Evolutionary conservation across 2,888 invertebrate genomes (phyloP).

Genomic region (Malthinus flaveolus): DNA sequence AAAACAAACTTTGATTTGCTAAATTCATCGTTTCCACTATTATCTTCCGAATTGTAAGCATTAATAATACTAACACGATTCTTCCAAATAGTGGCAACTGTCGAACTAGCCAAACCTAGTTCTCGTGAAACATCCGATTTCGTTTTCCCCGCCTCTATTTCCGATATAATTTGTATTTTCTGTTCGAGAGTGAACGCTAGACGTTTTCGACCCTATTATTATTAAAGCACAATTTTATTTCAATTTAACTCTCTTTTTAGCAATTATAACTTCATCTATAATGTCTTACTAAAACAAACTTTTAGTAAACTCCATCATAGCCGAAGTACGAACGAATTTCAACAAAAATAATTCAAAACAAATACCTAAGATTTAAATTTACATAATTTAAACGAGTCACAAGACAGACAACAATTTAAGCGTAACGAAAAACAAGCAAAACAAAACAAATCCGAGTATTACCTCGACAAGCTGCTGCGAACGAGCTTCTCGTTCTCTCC

Average conservation of each 20-base stretch:
- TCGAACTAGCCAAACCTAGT: constrained; percentile 61
- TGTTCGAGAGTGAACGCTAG: constrained; percentile 64
- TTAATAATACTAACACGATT: constrained; percentile 58
- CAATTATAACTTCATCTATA: not conserved
- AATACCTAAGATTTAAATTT: not conserved
- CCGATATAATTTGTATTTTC: constrained; percentile 64
- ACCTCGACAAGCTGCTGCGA: constrained; percentile 90
- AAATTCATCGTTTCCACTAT: constrained; percentile 17
- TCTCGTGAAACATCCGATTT: constrained; percentile 62
- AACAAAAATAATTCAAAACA: not conserved
- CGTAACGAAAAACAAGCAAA: not conserved
- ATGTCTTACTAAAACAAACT: too few relatives aligned
- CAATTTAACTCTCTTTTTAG: not conserved
- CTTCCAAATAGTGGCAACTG: constrained; percentile 63
- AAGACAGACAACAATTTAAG: not conserved
- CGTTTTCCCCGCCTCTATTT: constrained; percentile 62
- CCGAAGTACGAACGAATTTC: too few relatives aligned
- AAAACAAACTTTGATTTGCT: constrained; percentile 17
- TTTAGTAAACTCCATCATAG: too few relatives aligned
- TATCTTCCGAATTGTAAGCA: constrained; percentile 45
- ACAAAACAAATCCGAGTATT: constrained; percentile 30
- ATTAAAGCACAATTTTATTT: not conserved
- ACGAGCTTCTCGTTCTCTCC: constrained; percentile 78
- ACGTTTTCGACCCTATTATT: constrained; percentile 61
- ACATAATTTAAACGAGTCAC: not conserved